phyloP scores from a whole-genome alignment of 2,113 vertebrate species.

The Nematolebias whitei region DNA sequence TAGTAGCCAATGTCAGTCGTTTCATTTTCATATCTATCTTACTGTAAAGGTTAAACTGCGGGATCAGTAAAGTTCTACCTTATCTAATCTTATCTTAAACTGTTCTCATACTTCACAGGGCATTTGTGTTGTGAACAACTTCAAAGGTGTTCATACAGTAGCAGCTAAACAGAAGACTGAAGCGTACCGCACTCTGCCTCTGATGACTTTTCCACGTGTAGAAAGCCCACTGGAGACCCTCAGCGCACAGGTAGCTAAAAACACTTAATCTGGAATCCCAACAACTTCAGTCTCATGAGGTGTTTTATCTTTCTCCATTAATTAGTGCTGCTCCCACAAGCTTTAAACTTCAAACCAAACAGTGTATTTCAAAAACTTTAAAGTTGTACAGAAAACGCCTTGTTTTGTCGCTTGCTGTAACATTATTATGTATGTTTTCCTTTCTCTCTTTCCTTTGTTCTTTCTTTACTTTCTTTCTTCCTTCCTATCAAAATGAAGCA shows the following conservation, averaged over 20 bases:
- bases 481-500: slow-evolving; percentile 38
- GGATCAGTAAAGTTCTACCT: too few relatives aligned
- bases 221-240: slow-evolving; percentile 97
- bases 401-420: slow-evolving; percentile 5
- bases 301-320: slow-evolving; percentile 36
- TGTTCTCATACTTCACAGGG: slow-evolving; percentile 77
- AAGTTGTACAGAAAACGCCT: slow-evolving; percentile 9
- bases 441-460: slow-evolving; percentile 10
- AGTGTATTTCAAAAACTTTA: not conserved
- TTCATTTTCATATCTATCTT: not conserved
- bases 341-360: slow-evolving; percentile 18
- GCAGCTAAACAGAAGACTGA: slow-evolving; percentile 90
- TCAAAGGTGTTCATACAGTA: slow-evolving; percentile 87
- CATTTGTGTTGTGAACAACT: slow-evolving; percentile 97
- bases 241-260: slow-evolving; percentile 92
- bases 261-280: slow-evolving; percentile 37
- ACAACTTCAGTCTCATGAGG: slow-evolving; percentile 31
- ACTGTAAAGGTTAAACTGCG: slow-evolving; percentile 4
- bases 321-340: slow-evolving; percentile 27
- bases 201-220: slow-evolving; percentile 97
- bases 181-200: slow-evolving; percentile 89
- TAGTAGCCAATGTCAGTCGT: not conserved
- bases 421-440: slow-evolving; percentile 16
- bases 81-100: too few relatives aligned
- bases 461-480: slow-evolving; percentile 25